These are phyloP conservation scores for Drosophila albomicans DNA, from an alignment of 1,140 invertebrate species.

Conservation along the genomic window DNA sequence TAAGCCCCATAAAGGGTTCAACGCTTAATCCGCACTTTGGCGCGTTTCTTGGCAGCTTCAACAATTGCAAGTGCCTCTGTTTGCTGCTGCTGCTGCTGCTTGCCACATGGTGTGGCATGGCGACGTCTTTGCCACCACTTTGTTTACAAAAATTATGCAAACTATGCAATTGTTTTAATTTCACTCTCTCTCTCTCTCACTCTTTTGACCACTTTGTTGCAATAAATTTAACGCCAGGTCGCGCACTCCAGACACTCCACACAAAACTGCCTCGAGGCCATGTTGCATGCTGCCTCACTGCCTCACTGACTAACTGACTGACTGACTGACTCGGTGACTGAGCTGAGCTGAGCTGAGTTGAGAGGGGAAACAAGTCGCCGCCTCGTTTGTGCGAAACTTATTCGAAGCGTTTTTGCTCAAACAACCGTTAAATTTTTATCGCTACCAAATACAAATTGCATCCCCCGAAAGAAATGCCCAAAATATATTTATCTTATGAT, in stretches of 20 bases:
- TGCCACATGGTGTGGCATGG: conserved; percentile 1
- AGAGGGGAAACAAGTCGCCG: background rate
- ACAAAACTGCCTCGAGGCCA: conserved; percentile 7
- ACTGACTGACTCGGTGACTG: conserved; percentile 8
- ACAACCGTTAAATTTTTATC: conserved; percentile 44
- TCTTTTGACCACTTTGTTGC: conserved; percentile 50
- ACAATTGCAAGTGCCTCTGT: background rate
- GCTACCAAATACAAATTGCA: conserved; percentile 18
- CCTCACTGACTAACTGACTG: conserved; percentile 16
- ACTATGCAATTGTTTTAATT: conserved; percentile 78
- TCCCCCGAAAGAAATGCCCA: conserved; percentile 1
- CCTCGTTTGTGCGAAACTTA: conserved; percentile 14
- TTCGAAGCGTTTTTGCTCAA: conserved; percentile 44
- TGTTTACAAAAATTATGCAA: conserved; percentile 80
- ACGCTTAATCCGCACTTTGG: conserved; percentile 73
- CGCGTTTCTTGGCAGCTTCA: conserved; percentile 70
- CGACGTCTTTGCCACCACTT: conserved; percentile 44
- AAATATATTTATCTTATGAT: conserved; percentile 10
- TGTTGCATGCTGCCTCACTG: conserved; percentile 11
- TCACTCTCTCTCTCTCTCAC: background rate
- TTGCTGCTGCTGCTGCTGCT: background rate
- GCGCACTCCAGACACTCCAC: conserved; percentile 4
- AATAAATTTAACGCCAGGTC: conserved; percentile 75
- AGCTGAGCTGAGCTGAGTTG: background rate
- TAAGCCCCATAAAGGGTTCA: conserved; percentile 35